Conservation (phyloP, 2,888 invertebrate genomes). For the Anarsia innoxiella region DNA sequence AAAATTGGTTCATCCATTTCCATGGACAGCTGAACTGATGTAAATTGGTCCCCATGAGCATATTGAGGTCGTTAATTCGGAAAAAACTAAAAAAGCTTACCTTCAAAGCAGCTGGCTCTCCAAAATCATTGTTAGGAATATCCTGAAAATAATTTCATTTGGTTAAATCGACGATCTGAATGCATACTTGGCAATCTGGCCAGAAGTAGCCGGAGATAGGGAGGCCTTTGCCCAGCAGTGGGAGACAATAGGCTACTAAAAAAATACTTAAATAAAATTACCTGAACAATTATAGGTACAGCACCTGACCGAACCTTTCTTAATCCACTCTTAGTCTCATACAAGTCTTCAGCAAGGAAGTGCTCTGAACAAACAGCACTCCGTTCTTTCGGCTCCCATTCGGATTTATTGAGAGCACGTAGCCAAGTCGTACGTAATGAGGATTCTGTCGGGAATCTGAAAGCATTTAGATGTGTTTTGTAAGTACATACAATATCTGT, state of each 20-base stretch:
- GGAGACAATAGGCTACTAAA: too few species aligned
- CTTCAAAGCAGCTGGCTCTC: constrained; percentile 24
- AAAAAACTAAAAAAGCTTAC: too few species aligned
- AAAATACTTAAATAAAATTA: constrained; percentile 16
- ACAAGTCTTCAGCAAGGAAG: constrained; percentile 46
- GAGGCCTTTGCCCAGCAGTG: too few species aligned
- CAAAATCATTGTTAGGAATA: constrained; percentile 19
- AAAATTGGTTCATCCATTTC: too few species aligned
- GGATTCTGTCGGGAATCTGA: constrained; percentile 34
- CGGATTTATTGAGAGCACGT: constrained; percentile 35
- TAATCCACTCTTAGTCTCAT: constrained; percentile 43
- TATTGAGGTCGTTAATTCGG: too few species aligned
- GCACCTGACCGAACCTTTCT: constrained; percentile 44
- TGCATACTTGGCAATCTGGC: neutral
- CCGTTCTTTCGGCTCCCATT: constrained; percentile 40
- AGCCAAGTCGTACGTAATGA: constrained; percentile 42
- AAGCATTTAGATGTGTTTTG: neutral
- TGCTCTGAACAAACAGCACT: constrained; percentile 53
- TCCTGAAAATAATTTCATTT: constrained; percentile 20
- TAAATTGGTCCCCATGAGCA: too few species aligned
- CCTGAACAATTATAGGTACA: constrained; percentile 41
- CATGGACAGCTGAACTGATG: too few species aligned
- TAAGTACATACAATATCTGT: too few species aligned
- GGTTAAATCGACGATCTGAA: constrained; percentile 3
- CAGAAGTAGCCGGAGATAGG: too few species aligned